Conservation (phyloP, 2,797 vertebrate genomes). For the Erpetoichthys calabaricus region DNA sequence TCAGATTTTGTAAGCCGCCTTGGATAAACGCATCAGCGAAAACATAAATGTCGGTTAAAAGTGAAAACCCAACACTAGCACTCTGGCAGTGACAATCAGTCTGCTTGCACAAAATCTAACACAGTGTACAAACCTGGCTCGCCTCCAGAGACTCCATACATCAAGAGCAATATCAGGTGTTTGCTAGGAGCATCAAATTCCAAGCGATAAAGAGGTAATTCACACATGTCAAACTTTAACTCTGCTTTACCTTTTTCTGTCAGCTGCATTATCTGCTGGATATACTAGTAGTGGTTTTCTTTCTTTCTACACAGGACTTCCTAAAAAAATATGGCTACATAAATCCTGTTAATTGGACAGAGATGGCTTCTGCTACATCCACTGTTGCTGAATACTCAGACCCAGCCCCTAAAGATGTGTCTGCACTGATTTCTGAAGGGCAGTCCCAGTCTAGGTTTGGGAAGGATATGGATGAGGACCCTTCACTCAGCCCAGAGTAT, state of each 20-base stretch:
- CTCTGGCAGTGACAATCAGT: no score
- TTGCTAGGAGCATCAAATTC: slow-evolving; percentile 10
- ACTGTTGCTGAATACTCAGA: slow-evolving; percentile 9
- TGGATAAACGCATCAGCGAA: no score
- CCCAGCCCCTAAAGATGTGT: slow-evolving; percentile 16
- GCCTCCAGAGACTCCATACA: no score
- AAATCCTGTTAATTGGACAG: slow-evolving; percentile 17
- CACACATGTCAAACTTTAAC: background rate
- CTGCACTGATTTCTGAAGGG: slow-evolving; percentile 15
- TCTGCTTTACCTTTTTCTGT: background rate
- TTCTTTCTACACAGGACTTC: slow-evolving; percentile 15
- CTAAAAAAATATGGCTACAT: slow-evolving; percentile 22
- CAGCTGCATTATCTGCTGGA: no score
- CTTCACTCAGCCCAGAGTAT: slow-evolving; percentile 5
- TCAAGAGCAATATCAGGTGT: no score
- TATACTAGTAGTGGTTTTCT: background rate
- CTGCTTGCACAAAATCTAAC: no score
- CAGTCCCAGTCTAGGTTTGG: background rate
- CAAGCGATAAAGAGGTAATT: background rate
- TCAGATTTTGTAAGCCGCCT: no score
- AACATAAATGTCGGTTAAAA: no score
- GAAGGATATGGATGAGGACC: slow-evolving; percentile 1
- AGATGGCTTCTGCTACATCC: slow-evolving; percentile 9
- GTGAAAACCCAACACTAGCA: no score
- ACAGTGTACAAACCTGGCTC: no score